These are phyloP conservation scores for Leguminivora glycinivorella DNA, from an alignment of 1,140 invertebrate genomes.

Conservation along the genomic window DNA sequence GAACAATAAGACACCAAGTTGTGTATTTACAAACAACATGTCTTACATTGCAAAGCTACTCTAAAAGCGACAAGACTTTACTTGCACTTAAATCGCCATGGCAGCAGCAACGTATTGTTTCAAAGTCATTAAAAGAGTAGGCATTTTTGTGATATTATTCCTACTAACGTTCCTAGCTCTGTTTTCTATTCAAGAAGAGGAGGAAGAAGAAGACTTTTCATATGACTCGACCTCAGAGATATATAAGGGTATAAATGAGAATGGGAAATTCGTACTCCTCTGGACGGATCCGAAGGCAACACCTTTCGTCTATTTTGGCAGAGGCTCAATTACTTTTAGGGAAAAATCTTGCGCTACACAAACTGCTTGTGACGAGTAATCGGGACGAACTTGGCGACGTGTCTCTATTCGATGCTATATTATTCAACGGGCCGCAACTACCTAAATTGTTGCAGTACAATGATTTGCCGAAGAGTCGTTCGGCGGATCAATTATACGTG, in stretches of 20 bases:
- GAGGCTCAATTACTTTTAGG: slow-evolving; percentile 44
- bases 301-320: slow-evolving; percentile 49
- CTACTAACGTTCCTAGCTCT: background rate
- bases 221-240: background rate
- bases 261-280: slow-evolving; percentile 49
- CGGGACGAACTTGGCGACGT: slow-evolving; percentile 41
- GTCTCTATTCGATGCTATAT: slow-evolving; percentile 46
- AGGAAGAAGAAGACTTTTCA: background rate
- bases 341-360: slow-evolving; percentile 45
- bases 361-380: slow-evolving; percentile 55
- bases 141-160: background rate
- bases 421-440: slow-evolving; percentile 51
- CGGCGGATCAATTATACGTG: slow-evolving; percentile 48
- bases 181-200: background rate
- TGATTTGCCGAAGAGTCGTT: slow-evolving; percentile 39
- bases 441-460: slow-evolving; percentile 16
- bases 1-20: background rate
- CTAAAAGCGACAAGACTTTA: background rate
- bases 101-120: background rate
- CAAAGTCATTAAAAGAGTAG: background rate
- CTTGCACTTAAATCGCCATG: background rate
- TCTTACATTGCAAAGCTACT: background rate
- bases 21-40: background rate
- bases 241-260: background rate
- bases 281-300: slow-evolving; percentile 45